Evolutionary conservation across 2,888 invertebrate genomes (phyloP).

Genomic region (Onthophagus sagittarius): DNA sequence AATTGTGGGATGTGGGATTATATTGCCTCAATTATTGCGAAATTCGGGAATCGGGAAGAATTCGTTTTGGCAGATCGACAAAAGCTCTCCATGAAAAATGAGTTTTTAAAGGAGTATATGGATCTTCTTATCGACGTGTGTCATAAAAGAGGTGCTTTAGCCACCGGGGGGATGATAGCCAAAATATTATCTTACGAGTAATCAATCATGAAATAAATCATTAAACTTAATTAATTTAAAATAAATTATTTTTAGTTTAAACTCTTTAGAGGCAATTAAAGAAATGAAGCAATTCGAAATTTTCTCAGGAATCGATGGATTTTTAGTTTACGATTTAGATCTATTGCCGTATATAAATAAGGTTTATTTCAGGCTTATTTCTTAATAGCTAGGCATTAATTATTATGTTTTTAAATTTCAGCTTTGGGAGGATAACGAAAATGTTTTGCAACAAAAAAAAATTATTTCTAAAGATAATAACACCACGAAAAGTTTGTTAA

Average conservation of each 20-base stretch:
- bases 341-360: conserved; percentile 58
- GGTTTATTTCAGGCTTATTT: conserved; percentile 37
- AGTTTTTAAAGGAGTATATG: conserved; percentile 62
- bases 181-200: conserved; percentile 52
- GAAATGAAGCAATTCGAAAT: conserved; percentile 56
- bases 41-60: conserved; percentile 58
- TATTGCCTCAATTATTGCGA: conserved; percentile 61
- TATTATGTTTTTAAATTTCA: conserved; percentile 17
- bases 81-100: conserved; percentile 62
- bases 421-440: conserved; percentile 49
- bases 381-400: too few relatives aligned
- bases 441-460: conserved; percentile 46
- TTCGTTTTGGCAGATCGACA: conserved; percentile 66
- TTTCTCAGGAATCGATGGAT: conserved; percentile 61
- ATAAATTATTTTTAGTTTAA: conserved; percentile 37
- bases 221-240: neutral
- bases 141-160: conserved; percentile 58
- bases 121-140: conserved; percentile 57
- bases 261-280: conserved; percentile 49
- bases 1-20: conserved; percentile 78
- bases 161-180: conserved; percentile 69
- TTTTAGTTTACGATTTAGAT: conserved; percentile 65
- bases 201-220: conserved; percentile 28
- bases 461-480: conserved; percentile 12
- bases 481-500: conserved; percentile 52